Evolutionary conservation across 1,140 invertebrate species (phyloP), one percentile per base, ranked within the genome.

Genomic region (Tetragonula clypearis): DNA sequence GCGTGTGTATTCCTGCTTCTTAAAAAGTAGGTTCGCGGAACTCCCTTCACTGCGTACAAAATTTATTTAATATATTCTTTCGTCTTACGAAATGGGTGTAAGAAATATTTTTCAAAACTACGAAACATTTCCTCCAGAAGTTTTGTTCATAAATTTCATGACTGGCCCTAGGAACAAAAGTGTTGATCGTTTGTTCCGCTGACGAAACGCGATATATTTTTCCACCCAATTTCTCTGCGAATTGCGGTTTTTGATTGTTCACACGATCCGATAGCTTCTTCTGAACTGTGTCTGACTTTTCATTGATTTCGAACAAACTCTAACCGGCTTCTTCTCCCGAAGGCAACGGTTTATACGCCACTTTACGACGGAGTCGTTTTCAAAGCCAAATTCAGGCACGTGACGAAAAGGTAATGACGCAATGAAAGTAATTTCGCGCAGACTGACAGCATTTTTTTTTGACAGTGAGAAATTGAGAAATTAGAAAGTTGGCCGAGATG

Each of bases 401-500:
- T 23, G 23, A n/a, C 60, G 41, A 41, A 41, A 55, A 26, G 15
- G 69, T 49, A n/a, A n/a, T 71, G n/a, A n/a, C n/a, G 23, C 19
- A 14, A 41, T n/a, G 55, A 30, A 68, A 58, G 17, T 30, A 30
- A 30, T 68, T 41, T 23, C 62, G 21, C 5, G 17, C 23, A 55
- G 21, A 15, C 11, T 30, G 49, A 55, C 30, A 66, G 30, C 2
- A 78, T 84, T 84, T 84, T 77, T 77, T 71, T 19, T 71, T 19
- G 19, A 23, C n/a, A 66, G 15, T 49, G 41, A 49, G 41, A 49
- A 49, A n/a, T 66, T 30, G 82, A 84, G 77, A 79, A 84, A 79
- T 84, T 84, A 79, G 82, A 84, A 84, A 84, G 82, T 58, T 19
- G 76, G 8, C 58, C 49, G 23, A 23, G 82, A 84, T 65, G 66